phyloP scores from a whole-genome alignment of 35 echinoderm and acorn worm species.

The Strongylocentrotus purpuratus region DNA sequence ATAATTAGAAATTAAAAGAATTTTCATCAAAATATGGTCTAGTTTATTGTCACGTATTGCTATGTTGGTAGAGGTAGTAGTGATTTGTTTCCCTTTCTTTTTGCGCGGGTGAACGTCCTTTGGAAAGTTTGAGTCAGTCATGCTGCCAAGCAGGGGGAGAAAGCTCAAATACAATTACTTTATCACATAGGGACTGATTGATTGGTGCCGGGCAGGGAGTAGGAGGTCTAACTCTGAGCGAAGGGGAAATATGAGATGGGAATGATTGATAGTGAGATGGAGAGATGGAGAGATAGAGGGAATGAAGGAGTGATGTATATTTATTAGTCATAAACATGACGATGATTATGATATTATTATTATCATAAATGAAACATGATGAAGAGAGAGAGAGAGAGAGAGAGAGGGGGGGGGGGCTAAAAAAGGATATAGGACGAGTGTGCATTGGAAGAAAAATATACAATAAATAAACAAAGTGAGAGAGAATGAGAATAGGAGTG shows the following conservation, averaged over 20 bases:
- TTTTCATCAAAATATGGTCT: too few relatives aligned
- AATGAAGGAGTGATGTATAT: neutral
- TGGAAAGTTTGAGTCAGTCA: neutral
- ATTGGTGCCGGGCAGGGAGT: neutral
- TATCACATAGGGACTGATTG: conserved; percentile 1
- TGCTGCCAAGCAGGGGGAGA: neutral
- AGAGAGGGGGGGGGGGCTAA: neutral
- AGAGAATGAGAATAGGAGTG: too few relatives aligned
- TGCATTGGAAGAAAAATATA: neutral
- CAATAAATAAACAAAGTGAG: neutral
- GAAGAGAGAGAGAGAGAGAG: neutral
- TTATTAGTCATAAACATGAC: neutral
- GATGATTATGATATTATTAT: neutral
- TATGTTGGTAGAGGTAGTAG: too few relatives aligned
- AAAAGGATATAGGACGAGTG: neutral
- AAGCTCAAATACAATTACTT: conserved; percentile 4
- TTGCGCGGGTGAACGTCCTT: neutral
- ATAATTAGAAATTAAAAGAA: too few relatives aligned
- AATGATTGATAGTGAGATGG: neutral
- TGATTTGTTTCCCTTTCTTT: neutral
- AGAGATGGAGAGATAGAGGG: neutral
- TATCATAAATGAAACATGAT: neutral
- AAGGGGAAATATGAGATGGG: neutral
- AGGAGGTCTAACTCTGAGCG: neutral
- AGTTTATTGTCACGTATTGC: too few relatives aligned